Evolutionary conservation across 2,888 invertebrate species (phyloP).

Genomic region (Cataglyphis livida): DNA sequence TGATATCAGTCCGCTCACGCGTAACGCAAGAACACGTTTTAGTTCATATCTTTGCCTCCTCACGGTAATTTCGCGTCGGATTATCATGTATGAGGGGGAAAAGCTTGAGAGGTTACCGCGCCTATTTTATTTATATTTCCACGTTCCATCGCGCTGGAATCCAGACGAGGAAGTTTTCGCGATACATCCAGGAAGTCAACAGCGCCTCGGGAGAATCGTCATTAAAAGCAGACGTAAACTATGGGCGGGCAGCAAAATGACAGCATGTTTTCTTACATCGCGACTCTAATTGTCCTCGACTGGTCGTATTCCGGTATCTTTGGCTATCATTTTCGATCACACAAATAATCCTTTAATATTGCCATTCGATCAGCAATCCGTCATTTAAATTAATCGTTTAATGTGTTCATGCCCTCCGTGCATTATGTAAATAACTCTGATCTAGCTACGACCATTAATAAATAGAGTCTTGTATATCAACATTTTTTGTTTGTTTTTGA

Average conservation of each 20-base stretch:
- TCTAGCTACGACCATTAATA: background rate
- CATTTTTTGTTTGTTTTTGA: background rate
- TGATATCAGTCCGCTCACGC: constrained; percentile 20
- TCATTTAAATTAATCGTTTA: constrained; percentile 44
- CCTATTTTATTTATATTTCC: constrained; percentile 53
- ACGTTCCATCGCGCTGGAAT: constrained; percentile 46
- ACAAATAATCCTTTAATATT: background rate
- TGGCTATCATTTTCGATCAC: background rate
- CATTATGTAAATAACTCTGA: constrained; percentile 23
- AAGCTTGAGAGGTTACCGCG: constrained; percentile 13
- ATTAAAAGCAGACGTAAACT: constrained; percentile 14
- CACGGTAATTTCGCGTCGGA: constrained; percentile 35
- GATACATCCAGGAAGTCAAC: constrained; percentile 38
- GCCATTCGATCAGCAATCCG: background rate
- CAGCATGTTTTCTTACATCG: constrained; percentile 6
- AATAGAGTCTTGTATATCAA: background rate
- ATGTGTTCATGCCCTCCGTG: constrained; percentile 5
- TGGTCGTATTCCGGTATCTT: constrained; percentile 22
- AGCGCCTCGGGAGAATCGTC: constrained; percentile 40
- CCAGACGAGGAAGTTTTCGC: constrained; percentile 51
- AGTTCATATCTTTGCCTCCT: background rate
- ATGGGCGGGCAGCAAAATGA: constrained; percentile 25
- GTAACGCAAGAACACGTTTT: constrained; percentile 43
- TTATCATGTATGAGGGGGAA: constrained; percentile 37
- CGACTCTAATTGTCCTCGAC: background rate